Percentiles rank a stretch among this genome's conserved stretches.
phyloP scores from a whole-genome alignment of 2,797 vertebrate genomes.

The Sparidentex hasta region DNA sequence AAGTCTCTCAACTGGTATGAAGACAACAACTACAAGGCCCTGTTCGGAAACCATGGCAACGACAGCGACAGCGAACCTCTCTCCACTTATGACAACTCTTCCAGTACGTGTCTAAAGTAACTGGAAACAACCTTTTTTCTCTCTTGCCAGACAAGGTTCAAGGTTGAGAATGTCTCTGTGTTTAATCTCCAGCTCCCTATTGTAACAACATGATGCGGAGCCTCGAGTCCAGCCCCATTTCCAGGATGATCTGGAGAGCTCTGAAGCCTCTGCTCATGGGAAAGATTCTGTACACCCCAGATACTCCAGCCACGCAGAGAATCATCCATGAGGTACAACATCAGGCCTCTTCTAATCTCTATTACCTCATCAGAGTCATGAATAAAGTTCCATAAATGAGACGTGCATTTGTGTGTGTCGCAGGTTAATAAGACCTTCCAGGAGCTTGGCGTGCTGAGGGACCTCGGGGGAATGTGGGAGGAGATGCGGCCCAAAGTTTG shows the following conservation, averaged over 20 bases:
- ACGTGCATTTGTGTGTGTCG: conserved; percentile 6
- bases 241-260: conserved; percentile 97
- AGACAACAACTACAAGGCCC: conserved; percentile 97
- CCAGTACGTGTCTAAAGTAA: conserved; percentile 87
- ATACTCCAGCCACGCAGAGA: conserved; percentile 92
- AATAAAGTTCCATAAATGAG: neutral
- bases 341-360: neutral
- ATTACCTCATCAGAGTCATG: neutral
- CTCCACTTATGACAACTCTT: conserved; percentile 93
- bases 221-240: conserved; percentile 95
- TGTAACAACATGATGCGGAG: conserved; percentile 96
- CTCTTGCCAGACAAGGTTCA: neutral
- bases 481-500: conserved; percentile 93
- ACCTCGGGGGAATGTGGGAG: conserved; percentile 96
- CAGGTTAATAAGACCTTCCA: conserved; percentile 99
- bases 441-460: conserved; percentile 93
- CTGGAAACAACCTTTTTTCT: neutral
- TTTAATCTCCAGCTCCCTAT: conserved; percentile 89
- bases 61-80: conserved; percentile 88
- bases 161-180: conserved; percentile 1
- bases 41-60: conserved; percentile 91
- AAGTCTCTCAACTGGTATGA: conserved; percentile 99
- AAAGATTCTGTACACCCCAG: conserved; percentile 97
- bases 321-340: conserved; percentile 93
- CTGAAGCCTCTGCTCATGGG: conserved; percentile 96